Conservation (phyloP, 2,797 vertebrate species). For the Halcyon leucocephala region DNA sequence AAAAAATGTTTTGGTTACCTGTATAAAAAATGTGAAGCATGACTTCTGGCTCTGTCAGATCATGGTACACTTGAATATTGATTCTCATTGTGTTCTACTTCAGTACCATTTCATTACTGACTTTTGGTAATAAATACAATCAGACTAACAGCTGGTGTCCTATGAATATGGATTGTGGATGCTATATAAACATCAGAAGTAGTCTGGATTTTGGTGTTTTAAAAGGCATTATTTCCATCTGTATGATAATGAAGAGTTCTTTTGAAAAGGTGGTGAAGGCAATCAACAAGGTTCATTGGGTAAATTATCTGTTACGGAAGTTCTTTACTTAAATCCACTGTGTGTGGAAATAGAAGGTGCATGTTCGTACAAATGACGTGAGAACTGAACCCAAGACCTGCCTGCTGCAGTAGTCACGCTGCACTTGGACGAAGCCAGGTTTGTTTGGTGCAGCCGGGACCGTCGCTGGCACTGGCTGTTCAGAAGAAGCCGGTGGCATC, state of each 20-base stretch:
- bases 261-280: background rate
- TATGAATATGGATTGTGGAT: background rate
- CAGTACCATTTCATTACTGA: background rate
- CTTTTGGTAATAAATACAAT: slow-evolving; percentile 15
- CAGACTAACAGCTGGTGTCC: background rate
- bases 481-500: background rate
- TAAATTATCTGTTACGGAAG: background rate
- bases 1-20: background rate
- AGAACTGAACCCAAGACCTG: background rate
- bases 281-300: background rate
- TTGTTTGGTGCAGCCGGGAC: background rate
- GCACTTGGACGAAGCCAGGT: background rate
- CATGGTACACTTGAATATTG: background rate
- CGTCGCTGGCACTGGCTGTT: background rate
- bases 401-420: rapidly evolving
- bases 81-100: background rate
- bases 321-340: background rate
- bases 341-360: background rate
- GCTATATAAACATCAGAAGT: background rate
- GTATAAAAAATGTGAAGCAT: background rate
- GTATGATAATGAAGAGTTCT: background rate
- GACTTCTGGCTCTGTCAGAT: background rate
- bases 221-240: background rate
- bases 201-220: background rate
- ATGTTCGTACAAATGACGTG: background rate